Conservation (phyloP, 2,888 invertebrate species). For the Rhogogaster chlorosoma region DNA sequence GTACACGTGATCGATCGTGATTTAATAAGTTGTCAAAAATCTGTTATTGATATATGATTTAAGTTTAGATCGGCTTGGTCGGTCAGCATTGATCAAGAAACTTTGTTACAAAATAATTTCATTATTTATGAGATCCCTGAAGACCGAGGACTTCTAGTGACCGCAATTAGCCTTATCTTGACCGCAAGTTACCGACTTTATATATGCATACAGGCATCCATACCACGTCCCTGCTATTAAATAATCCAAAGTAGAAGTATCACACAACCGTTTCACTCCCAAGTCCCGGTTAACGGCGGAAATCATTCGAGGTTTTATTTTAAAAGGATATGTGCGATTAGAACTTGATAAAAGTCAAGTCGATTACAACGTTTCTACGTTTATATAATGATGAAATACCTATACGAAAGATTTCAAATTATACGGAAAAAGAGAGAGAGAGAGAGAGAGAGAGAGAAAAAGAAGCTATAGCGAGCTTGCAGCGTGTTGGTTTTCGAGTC, state of each 20-base stretch:
- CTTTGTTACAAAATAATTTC: neutral
- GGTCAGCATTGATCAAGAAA: neutral
- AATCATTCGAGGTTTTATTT: neutral
- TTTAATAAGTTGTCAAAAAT: constrained; percentile 23
- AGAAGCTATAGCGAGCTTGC: neutral
- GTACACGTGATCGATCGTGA: constrained; percentile 39
- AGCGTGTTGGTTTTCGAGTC: neutral
- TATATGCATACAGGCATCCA: neutral
- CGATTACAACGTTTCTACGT: neutral
- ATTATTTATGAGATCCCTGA: neutral
- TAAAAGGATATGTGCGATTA: neutral
- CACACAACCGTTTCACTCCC: neutral
- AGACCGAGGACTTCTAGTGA: neutral
- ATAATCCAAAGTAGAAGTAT: neutral
- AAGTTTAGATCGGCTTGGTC: neutral
- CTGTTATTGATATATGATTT: constrained; percentile 35
- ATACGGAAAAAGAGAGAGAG: neutral
- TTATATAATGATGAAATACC: neutral
- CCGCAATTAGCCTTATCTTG: constrained; percentile 41
- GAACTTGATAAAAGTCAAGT: neutral
- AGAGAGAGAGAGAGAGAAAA: neutral
- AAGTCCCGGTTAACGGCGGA: neutral
- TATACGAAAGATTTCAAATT: neutral
- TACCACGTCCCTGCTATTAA: neutral
- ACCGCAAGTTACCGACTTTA: constrained; percentile 26